phyloP scores from a whole-genome alignment of 35 echinoderm and acorn worm species.

The Amphiura filiformis region DNA sequence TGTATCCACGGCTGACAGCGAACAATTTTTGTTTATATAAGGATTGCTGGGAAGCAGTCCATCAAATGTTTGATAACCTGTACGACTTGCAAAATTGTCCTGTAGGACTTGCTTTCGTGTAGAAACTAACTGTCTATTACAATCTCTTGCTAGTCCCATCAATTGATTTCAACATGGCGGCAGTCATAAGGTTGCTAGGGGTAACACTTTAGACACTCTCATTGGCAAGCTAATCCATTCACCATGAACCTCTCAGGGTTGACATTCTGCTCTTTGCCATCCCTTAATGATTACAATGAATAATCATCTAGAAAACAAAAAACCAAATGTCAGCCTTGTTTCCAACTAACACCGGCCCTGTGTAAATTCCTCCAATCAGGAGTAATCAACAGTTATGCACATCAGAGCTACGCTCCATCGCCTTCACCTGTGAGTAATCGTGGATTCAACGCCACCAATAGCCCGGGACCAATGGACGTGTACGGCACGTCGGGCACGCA shows the following conservation, averaged over 20 bases:
- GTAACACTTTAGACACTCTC: neutral
- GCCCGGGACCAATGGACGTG: constrained; percentile 83
- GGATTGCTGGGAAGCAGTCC: no score
- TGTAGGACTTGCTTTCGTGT: no score
- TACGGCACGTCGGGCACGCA: constrained; percentile 75
- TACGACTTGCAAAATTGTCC: no score
- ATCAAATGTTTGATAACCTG: no score
- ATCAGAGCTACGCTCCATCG: constrained; percentile 77
- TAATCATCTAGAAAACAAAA: no score
- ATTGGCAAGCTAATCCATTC: constrained; percentile 6
- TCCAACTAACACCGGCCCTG: constrained; percentile 8
- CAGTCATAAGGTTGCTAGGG: neutral
- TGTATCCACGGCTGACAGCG: neutral
- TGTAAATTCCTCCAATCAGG: constrained; percentile 27
- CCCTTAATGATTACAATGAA: neutral
- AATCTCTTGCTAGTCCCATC: no score
- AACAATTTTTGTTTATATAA: no score
- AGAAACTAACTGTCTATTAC: no score
- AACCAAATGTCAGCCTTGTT: constrained; percentile 4
- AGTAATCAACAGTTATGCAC: constrained; percentile 73
- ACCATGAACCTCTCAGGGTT: neutral
- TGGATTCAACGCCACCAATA: constrained; percentile 71
- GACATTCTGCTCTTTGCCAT: neutral
- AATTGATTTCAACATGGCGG: neutral
- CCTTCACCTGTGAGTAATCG: constrained; percentile 82